Base-by-base conservation (phyloP, 2,888 invertebrate genomes). In the Falcaria lacertinaria region DNA sequence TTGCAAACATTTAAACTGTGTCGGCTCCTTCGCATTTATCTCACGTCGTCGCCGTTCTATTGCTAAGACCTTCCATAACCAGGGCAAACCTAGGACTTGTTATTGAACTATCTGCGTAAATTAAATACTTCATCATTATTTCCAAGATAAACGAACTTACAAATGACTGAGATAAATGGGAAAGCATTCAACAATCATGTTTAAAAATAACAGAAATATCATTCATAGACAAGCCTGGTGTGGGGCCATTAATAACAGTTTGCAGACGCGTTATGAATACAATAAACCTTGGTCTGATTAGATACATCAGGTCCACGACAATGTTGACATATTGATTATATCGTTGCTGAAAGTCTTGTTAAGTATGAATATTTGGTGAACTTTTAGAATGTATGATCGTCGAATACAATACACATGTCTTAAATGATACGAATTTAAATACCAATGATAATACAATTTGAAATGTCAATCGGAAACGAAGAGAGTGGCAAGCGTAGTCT, bases 1-100 rank as follows among this genome's bases (percentile, higher is more conserved):
- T 63, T 64, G 58, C 65, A 64, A 67, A 63, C 57, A 61, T 55
- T 41, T 35, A 39, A 48, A 38, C 36, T 44, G 52, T 47, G 52
- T 48, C 57, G 48, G 49, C 52, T 64, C 58, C 55, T 62, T 61
- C 58, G 48, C 50, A 63, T 58, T 69, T 71, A 72, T 68, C 69
- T 64, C 68, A 68, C 67, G 69, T 69, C 63, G 54, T 43, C 43
- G 57, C 48, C 48, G 50, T 51, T 59, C 53, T 46, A 48, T 47
- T 63, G 56, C 60, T 59, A 22, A 36, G 22, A 37, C 37, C 37
- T 22, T 25, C 36, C 15, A 37, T 15, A 22, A 11, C 4, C 14
- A 14, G 22, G 11, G 28, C 8, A 11, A 11, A 11, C 11, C 28
- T 28, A 28, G 28, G 28, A 28, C 28, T n/a, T 2, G 28, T 28